These are phyloP conservation scores for Poeciliopsis infans DNA, from an alignment of 2,797 vertebrate species.

Conservation along the genomic window DNA sequence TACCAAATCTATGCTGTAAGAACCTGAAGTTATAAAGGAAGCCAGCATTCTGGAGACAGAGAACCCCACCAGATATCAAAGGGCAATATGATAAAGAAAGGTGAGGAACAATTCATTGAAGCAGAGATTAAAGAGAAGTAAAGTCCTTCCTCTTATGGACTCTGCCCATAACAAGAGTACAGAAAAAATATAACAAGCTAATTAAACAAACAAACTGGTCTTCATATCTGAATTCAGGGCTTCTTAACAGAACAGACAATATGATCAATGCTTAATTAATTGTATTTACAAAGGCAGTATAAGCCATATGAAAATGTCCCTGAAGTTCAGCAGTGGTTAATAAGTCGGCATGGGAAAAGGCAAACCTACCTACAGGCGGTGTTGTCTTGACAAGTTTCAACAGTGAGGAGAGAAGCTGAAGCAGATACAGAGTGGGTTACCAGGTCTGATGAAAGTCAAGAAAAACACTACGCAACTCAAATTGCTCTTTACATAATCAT, in stretches of 20 bases:
- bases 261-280: not conserved
- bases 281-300: not conserved
- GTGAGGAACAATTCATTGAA: constrained; percentile 31
- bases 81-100: constrained; percentile 62
- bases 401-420: constrained; percentile 32
- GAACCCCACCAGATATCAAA: constrained; percentile 48
- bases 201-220: not conserved
- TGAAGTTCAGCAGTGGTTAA: constrained; percentile 18
- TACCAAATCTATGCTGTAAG: not conserved
- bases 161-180: constrained; percentile 44
- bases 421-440: constrained; percentile 11
- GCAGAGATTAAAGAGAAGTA: constrained; percentile 51
- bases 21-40: not conserved
- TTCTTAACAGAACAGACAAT: not conserved
- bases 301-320: not conserved
- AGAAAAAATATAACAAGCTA: constrained; percentile 31
- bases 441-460: constrained; percentile 9
- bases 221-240: not conserved
- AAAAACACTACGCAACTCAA: constrained; percentile 1
- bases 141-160: constrained; percentile 59
- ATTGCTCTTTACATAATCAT: not conserved
- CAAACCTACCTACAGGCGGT: constrained; percentile 53
- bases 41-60: constrained; percentile 4
- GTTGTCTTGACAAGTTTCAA: constrained; percentile 51
- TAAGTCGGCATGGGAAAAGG: constrained; percentile 40